Evolutionary conservation across 2,113 vertebrate species (phyloP), one percentile per base, ranked within the genome.

Genomic region (Thermophis baileyi): DNA sequence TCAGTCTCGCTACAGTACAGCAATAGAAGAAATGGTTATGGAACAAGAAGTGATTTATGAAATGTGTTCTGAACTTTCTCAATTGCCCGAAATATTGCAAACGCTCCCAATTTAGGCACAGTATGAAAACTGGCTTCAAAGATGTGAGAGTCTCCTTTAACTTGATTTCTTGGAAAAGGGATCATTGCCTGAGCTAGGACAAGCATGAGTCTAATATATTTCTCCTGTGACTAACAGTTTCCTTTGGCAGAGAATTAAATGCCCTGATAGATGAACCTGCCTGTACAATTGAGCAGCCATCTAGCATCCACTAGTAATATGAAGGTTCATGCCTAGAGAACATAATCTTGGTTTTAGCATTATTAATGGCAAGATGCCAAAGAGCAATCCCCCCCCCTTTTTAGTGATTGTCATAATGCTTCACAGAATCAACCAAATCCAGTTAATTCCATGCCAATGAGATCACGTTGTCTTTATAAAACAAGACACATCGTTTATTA

Each of bases 291-390:
- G 35, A 40, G 24, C 53, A 91, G 14, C 12, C 50, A 91, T 81
- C 74, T 85, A 91, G 40, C 49, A 91, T 91, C 74, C n/a, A 9
- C 12, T 85, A 55, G 53, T 54, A 91, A 85, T 51, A 85, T 27
- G 35, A 81, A 85, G n/a, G 14, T 27, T 91, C 85, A 54, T 54
- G 50, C 1, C 35, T n/a, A 54, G 81, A 85, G 90, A 91, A 74
- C 35, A 44, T 20, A 27, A 85, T 91, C 35, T 55, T 85, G 18
- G 90, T 85, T 54, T 85, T 85, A 40, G 50, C 69, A 85, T 54
- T 85, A 54, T 91, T 91, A 91, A 91, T 81, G 49, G 69, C 69
- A 91, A 53, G n/a, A 16, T 91, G 90, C 49, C n/a, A 53, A 85
- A 85, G n/a, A 53, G n/a, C 51, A 74, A 53, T 40, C 14, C 47